phyloP scores from a whole-genome alignment of 2,113 vertebrate species.

The Cervus canadensis region DNA sequence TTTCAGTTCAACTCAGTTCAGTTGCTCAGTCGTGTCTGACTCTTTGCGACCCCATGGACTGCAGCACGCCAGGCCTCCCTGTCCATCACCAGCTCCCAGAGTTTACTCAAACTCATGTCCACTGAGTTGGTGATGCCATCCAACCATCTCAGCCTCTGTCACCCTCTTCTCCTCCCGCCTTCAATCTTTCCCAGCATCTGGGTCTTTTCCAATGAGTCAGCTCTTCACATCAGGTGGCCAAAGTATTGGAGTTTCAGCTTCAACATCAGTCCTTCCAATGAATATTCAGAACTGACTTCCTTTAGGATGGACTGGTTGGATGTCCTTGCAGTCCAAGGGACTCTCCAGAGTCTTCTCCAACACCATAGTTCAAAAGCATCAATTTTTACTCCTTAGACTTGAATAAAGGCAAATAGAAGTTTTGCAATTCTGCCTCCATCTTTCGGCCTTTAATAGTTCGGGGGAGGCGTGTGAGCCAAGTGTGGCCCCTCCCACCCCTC shows the following conservation, averaged over 20 bases:
- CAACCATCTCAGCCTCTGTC: not conserved
- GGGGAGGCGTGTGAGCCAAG: too few relatives aligned
- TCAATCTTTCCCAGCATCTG: not conserved
- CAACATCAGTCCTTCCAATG: not conserved
- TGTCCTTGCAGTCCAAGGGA: not conserved
- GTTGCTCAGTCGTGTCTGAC: fast-evolving
- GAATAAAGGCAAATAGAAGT: not conserved
- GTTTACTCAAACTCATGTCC: not conserved
- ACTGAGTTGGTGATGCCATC: not conserved
- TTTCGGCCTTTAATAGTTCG: too few relatives aligned
- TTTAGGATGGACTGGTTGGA: not conserved
- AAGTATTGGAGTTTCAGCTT: not conserved
- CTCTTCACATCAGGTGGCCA: not conserved
- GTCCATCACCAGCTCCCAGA: not conserved
- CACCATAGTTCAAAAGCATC: not conserved
- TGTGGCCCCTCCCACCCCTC: too few relatives aligned
- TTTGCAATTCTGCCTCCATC: not conserved
- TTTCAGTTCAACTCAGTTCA: not conserved
- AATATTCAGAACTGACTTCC: not conserved
- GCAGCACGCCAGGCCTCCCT: not conserved
- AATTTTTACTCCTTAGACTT: not conserved
- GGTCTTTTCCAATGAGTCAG: not conserved
- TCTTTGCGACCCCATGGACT: not conserved
- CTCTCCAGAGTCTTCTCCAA: not conserved
- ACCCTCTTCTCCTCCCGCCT: fast-evolving